These are phyloP conservation scores for Antheraea pernyi DNA, from an alignment of 1,140 invertebrate genomes.

Conservation along the genomic window DNA sequence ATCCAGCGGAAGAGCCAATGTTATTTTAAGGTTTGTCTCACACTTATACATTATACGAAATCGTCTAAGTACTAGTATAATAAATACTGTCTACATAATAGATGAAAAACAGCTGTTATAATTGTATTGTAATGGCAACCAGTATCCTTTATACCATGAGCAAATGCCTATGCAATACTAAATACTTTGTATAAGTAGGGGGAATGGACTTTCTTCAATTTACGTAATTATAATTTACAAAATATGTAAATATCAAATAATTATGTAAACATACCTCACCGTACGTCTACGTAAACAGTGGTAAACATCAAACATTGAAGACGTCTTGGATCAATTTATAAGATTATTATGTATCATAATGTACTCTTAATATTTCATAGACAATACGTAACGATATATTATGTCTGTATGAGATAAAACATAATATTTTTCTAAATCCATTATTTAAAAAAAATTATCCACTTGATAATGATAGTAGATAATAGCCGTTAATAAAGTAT, in stretches of 20 bases:
- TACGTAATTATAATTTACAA: background rate
- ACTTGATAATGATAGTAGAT: too few species aligned
- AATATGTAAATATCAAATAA: background rate
- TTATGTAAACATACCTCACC: background rate
- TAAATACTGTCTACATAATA: background rate
- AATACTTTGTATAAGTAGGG: background rate
- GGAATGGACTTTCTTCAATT: background rate
- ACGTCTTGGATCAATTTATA: too few species aligned
- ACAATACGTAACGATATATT: too few species aligned
- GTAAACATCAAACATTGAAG: background rate
- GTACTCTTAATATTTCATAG: too few species aligned
- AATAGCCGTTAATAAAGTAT: too few species aligned
- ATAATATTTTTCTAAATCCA: too few species aligned
- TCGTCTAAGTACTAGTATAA: background rate
- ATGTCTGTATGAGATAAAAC: too few species aligned
- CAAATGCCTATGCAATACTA: background rate
- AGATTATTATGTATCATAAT: too few species aligned
- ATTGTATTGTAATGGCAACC: background rate
- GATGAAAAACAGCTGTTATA: background rate
- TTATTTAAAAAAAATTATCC: too few species aligned
- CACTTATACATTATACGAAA: constrained; percentile 14
- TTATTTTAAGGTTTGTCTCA: constrained; percentile 67
- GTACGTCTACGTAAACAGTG: background rate
- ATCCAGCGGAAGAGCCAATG: constrained; percentile 67
- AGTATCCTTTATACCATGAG: background rate